Evolutionary conservation across 1,140 invertebrate species (phyloP).

Genomic region (Drosophila yakuba): DNA sequence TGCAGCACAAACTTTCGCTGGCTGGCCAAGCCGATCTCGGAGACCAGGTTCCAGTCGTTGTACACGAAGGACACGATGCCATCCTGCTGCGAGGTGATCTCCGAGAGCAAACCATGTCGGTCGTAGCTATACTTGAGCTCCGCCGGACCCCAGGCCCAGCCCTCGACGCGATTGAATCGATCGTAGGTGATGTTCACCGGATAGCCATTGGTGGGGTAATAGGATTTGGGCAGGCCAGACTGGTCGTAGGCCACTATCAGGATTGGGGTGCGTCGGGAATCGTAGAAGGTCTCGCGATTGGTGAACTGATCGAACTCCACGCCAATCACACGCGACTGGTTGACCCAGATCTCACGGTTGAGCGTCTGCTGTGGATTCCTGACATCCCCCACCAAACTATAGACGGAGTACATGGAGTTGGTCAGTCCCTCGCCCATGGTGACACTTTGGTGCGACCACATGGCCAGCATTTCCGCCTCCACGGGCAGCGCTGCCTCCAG

Average conservation of each 20-base stretch:
- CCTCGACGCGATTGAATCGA: conserved; percentile 94
- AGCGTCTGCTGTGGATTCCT: conserved; percentile 92
- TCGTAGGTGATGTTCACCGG: conserved; percentile 96
- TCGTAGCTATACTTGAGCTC: conserved; percentile 95
- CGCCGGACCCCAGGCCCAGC: conserved; percentile 95
- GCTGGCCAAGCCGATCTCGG: conserved; percentile 95
- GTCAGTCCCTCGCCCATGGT: conserved; percentile 90
- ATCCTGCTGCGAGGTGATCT: conserved; percentile 92
- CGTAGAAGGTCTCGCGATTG: conserved; percentile 94
- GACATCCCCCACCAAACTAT: conserved; percentile 92
- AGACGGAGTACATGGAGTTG: conserved; percentile 92
- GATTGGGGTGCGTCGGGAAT: conserved; percentile 91
- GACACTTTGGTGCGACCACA: conserved; percentile 92
- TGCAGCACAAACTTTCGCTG: conserved; percentile 93
- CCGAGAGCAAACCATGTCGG: conserved; percentile 92
- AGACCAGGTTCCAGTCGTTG: conserved; percentile 93
- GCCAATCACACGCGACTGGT: conserved; percentile 92
- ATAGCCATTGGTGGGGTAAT: conserved; percentile 90
- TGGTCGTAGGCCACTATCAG: conserved; percentile 94
- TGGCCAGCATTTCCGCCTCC: conserved; percentile 95
- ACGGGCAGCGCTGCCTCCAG: conserved; percentile 94
- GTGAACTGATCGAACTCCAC: conserved; percentile 96
- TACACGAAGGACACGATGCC: conserved; percentile 91
- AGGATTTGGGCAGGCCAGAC: conserved; percentile 92
- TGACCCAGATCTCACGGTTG: conserved; percentile 93